Percentiles rank a stretch among this genome's conserved stretches.
Conservation (phyloP, 2,113 vertebrate genomes). For the Brienomyrus brachyistius region DNA sequence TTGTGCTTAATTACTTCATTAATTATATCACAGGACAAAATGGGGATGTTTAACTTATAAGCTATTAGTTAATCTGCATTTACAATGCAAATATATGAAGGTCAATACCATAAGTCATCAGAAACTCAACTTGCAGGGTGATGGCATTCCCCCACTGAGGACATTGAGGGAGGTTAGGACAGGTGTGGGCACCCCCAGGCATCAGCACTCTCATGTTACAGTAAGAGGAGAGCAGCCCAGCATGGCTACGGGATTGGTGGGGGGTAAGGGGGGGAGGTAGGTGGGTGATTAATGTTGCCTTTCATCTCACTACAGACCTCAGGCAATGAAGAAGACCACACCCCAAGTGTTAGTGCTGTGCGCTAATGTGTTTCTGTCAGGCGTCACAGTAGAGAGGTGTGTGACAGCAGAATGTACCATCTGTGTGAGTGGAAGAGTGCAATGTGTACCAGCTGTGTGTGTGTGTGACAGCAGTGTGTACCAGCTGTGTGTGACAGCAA, state of each 20-base stretch:
- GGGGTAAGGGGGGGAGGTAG: not conserved
- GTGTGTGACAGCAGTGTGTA: too few relatives aligned
- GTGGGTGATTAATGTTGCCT: slow-evolving; percentile 54
- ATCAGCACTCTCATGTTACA: not conserved
- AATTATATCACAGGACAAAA: slow-evolving; percentile 51
- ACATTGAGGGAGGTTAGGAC: not conserved
- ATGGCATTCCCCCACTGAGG: not conserved
- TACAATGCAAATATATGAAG: slow-evolving; percentile 46
- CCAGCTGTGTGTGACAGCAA: too few relatives aligned
- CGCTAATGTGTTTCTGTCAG: slow-evolving; percentile 52
- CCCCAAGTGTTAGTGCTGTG: slow-evolving; percentile 54
- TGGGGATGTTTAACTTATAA: slow-evolving; percentile 50
- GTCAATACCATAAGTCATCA: slow-evolving; percentile 51
- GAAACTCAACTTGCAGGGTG: slow-evolving; percentile 36
- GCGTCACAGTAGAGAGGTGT: not conserved
- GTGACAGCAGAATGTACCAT: not conserved
- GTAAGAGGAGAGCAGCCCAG: not conserved
- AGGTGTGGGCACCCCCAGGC: not conserved
- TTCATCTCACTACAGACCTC: slow-evolving; percentile 43
- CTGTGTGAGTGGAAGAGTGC: too few relatives aligned
- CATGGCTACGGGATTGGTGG: not conserved
- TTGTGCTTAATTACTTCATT: slow-evolving; percentile 55
- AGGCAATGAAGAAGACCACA: slow-evolving; percentile 55
- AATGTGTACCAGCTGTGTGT: not conserved
- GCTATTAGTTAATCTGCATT: slow-evolving; percentile 56